Evolutionary conservation across 2,113 vertebrate species (phyloP).

Genomic region (Gopherus flavomarginatus): DNA sequence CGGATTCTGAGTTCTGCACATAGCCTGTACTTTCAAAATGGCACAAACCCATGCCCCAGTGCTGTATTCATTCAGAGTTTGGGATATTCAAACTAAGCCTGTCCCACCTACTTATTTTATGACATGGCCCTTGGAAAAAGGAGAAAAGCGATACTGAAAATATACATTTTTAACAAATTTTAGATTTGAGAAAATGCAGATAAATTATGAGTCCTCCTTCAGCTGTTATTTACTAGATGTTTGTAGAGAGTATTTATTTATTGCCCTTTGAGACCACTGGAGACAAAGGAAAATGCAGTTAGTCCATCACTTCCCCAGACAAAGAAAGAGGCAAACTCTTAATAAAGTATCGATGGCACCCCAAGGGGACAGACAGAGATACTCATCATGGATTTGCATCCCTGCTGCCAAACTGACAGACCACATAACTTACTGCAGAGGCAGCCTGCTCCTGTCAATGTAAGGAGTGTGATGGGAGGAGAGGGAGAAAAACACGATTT

Average conservation of each 20-base stretch:
- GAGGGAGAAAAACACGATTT: constrained; percentile 41
- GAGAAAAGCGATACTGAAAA: background rate
- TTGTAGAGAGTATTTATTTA: constrained; percentile 62
- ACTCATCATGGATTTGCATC: constrained; percentile 47
- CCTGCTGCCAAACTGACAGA: constrained; percentile 32
- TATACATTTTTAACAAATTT: background rate
- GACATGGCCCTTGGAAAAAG: constrained; percentile 2
- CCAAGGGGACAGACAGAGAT: constrained; percentile 59
- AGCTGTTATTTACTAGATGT: constrained; percentile 39
- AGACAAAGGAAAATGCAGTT: constrained; percentile 58
- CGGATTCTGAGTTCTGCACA: fast-evolving
- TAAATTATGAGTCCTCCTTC: constrained; percentile 37
- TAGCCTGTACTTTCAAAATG: background rate
- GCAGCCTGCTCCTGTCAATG: constrained; percentile 23
- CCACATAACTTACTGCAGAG: constrained; percentile 36
- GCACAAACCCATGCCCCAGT: background rate
- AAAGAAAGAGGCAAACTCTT: constrained; percentile 53
- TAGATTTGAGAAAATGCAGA: constrained; percentile 18
- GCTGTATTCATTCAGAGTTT: background rate
- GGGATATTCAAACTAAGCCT: background rate
- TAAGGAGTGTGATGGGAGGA: constrained; percentile 22
- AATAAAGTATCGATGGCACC: constrained; percentile 66
- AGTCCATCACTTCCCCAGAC: constrained; percentile 38
- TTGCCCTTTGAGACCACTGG: constrained; percentile 53
- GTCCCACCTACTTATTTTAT: background rate